phyloP scores from a whole-genome alignment of 2,797 vertebrate species.

The Poliocrania exsul region DNA sequence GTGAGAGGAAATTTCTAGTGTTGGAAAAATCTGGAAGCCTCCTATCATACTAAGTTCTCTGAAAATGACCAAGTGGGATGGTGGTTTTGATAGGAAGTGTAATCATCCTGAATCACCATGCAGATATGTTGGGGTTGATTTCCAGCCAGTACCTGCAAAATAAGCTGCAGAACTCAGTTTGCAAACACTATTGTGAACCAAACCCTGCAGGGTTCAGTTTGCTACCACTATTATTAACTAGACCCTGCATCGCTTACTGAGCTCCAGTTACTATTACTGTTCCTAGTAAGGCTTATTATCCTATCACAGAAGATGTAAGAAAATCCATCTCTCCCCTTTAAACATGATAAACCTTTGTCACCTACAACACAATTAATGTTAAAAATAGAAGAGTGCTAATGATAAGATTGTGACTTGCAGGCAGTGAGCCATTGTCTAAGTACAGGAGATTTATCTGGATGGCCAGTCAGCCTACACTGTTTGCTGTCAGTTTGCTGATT shows the following conservation, averaged over 20 bases:
- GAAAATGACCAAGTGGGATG: not conserved
- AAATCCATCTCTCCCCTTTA: conserved; percentile 75
- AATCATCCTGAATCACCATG: not conserved
- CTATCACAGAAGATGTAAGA: conserved; percentile 74
- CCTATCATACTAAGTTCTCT: not conserved
- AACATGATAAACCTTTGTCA: conserved; percentile 79
- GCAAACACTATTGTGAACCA: not conserved
- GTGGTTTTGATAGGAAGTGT: not conserved
- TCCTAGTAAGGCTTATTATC: conserved; percentile 68
- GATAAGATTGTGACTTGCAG: conserved; percentile 74
- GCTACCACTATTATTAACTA: not conserved
- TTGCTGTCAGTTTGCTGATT: conserved; percentile 77
- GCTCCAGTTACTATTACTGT: conserved; percentile 60
- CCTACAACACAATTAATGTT: conserved; percentile 77
- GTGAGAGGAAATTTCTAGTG: not conserved
- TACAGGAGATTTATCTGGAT: conserved; percentile 66
- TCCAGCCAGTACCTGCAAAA: not conserved
- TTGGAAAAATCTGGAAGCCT: not conserved
- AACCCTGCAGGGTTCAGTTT: not conserved
- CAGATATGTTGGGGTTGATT: not conserved
- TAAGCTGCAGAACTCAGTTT: not conserved
- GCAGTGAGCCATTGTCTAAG: conserved; percentile 75
- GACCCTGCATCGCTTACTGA: not conserved
- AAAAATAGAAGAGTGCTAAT: conserved; percentile 76
- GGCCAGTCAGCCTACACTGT: conserved; percentile 70